Evolutionary conservation across 2,797 vertebrate genomes (phyloP).

Genomic region (Poecilia wingei): DNA sequence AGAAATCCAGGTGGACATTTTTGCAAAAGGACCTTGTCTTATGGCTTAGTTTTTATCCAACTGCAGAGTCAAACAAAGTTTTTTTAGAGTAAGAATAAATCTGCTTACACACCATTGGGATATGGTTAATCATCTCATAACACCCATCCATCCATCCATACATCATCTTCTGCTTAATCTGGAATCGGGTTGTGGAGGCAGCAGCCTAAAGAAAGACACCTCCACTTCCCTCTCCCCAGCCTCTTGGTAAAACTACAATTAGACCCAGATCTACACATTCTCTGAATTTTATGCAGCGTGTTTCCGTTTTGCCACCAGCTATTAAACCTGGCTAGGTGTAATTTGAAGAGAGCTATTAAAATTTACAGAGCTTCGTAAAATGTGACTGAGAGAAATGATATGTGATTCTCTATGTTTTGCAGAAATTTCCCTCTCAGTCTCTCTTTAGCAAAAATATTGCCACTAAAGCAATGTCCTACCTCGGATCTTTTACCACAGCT

Average conservation of each 20-base stretch:
- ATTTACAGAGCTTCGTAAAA: not conserved
- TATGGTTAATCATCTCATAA: not conserved
- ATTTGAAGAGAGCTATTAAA: not conserved
- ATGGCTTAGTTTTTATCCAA: not conserved
- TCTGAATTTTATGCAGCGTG: not conserved
- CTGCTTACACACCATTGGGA: not conserved
- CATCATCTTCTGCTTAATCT: not conserved
- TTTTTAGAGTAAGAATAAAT: not conserved
- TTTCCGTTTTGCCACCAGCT: not conserved
- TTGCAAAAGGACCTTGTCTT: not conserved
- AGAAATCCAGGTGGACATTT: constrained; percentile 21
- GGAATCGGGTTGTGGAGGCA: not conserved
- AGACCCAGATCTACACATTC: not conserved
- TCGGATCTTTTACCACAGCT: not conserved
- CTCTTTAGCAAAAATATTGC: not conserved
- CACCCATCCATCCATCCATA: no score
- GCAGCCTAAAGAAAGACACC: not conserved
- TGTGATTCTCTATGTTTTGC: not conserved
- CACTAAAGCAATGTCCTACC: not conserved
- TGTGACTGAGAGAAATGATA: not conserved
- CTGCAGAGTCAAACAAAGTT: not conserved
- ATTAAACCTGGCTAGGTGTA: not conserved
- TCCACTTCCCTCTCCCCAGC: not conserved
- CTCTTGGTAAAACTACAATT: not conserved
- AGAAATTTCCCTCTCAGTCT: not conserved